Evolutionary conservation across 2,888 invertebrate genomes (phyloP), one percentile per base, ranked within the genome.

Genomic region (Zootermopsis nevadensis): DNA sequence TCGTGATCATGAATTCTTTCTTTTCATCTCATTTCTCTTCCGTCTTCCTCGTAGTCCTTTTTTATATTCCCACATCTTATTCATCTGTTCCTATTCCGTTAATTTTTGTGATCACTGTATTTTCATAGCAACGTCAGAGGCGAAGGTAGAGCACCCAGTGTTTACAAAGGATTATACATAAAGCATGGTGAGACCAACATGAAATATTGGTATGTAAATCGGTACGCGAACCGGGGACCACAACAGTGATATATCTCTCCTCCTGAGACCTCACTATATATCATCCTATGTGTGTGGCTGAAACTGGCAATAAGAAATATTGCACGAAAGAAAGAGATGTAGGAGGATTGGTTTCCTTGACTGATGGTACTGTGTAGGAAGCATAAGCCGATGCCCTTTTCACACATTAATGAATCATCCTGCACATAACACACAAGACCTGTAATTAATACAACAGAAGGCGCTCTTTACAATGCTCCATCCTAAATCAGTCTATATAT

Each of bases 141-240:
- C 27, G 60, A 27, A n/a, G 60, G 60, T 60, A 27, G n/a, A 60
- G n/a, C 60, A 60, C n/a, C 27, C n/a, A 27, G 8, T 60, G 60
- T 60, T 60, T 60, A 27, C 60, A n/a, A 60, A 60, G n/a, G 2
- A 60, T 60, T 60, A 27, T 60, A 15, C 27, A 60, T 27, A n/a
- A 60, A 60, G 27, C 60, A 60, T 60, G 27, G 27, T 60, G 6
- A 60, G 8, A 60, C 60, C 60, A 60, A 60, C 60, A 60, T 60
- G 60, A 60, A 60, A 60, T 60, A 60, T 60, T 60, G 6, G 60
- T 60, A 60, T 60, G 60, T 60, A 60, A 60, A 60, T 60, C 60
- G 27, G 60, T 60, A 27, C 10, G 60, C n/a, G 60, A 60, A 60
- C 60, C 60, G 12, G n/a, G 27, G 60, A 60, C 60, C 27, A n/a